phyloP scores from a whole-genome alignment of 1,140 invertebrate species.

The Trinorchestia longiramus region DNA sequence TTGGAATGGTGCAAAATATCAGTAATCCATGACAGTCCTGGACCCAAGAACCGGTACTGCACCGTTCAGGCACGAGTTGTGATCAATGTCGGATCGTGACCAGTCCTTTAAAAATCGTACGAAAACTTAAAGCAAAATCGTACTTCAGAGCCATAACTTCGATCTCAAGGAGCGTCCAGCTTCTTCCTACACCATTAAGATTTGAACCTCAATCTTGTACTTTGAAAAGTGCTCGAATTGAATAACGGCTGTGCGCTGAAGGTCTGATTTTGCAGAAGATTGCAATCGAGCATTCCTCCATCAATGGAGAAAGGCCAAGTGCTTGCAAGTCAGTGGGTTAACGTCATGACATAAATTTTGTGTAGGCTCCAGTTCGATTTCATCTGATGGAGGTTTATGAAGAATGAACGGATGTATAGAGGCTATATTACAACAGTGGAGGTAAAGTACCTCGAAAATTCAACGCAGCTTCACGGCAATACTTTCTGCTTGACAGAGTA shows the following conservation, averaged over 20 bases:
- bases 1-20: neutral
- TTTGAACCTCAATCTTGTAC: conserved; percentile 41
- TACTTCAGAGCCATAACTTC: conserved; percentile 39
- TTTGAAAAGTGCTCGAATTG: conserved; percentile 44
- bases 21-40: neutral
- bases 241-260: conserved; percentile 4
- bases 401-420: neutral
- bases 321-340: neutral
- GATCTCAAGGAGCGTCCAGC: conserved; percentile 45
- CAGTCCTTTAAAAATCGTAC: conserved; percentile 26
- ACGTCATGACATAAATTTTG: conserved; percentile 22
- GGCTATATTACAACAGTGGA: neutral
- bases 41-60: neutral
- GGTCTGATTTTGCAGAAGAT: conserved; percentile 2
- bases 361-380: conserved; percentile 27
- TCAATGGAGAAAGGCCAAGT: too few relatives aligned
- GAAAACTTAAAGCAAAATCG: conserved; percentile 49
- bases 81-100: conserved; percentile 53
- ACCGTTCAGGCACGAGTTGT: neutral
- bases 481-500: neutral
- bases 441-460: neutral
- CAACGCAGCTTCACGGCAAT: neutral
- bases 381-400: conserved; percentile 40
- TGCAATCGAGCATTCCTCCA: neutral
- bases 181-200: conserved; percentile 52